Conservation (phyloP, 2,797 vertebrate species). For the Squalus acanthias region DNA sequence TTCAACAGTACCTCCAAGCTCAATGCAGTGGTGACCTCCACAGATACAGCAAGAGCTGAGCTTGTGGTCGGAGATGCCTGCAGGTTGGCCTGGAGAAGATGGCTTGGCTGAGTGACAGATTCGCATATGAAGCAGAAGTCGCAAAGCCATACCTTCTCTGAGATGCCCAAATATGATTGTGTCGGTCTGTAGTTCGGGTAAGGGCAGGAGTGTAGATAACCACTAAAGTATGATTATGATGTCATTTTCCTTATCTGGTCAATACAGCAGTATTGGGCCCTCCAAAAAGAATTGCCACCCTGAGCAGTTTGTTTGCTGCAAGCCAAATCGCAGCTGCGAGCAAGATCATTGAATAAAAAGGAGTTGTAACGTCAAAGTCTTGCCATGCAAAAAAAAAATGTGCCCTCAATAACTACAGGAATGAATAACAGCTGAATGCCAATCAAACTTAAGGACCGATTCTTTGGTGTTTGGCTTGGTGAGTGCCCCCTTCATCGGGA, state of each 20-base stretch:
- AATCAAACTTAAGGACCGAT: not conserved
- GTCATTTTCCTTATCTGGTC: not conserved
- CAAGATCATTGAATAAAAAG: not conserved
- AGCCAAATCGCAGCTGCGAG: not conserved
- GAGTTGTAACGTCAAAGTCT: not conserved
- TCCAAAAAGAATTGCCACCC: not conserved
- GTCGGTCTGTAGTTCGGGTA: not conserved
- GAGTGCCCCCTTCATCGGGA: not conserved
- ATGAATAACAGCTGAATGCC: not conserved
- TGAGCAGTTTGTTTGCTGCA: not conserved
- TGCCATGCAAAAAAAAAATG: not conserved
- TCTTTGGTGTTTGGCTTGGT: no score
- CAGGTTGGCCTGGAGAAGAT: not conserved
- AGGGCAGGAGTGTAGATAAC: not conserved
- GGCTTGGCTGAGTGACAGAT: not conserved
- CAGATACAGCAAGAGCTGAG: not conserved
- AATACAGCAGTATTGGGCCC: not conserved
- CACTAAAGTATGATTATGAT: not conserved
- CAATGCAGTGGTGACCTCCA: not conserved
- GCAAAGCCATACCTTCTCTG: not conserved
- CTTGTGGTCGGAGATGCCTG: not conserved
- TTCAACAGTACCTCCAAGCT: not conserved
- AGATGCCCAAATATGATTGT: not conserved
- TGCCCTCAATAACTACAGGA: not conserved
- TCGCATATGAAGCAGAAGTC: not conserved